These are phyloP conservation scores for Julus scandinavius DNA, from an alignment of 2,888 invertebrate genomes.

Conservation along the genomic window DNA sequence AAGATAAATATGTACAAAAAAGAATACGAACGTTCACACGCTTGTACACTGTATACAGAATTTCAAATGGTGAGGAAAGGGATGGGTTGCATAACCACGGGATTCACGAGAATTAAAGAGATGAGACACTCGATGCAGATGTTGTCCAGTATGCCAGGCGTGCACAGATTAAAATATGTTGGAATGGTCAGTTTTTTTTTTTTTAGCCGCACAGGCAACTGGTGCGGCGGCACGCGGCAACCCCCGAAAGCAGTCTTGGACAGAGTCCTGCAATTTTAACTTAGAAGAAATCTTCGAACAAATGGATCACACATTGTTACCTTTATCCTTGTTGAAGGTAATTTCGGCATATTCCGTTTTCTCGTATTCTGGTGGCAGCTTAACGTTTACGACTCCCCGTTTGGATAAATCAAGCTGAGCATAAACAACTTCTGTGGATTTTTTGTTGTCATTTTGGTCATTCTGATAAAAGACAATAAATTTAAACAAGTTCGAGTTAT, in stretches of 20 bases:
- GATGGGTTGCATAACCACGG: not conserved
- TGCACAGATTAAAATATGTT: not conserved
- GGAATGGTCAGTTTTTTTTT: constrained; percentile 1
- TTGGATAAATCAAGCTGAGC: constrained; percentile 55
- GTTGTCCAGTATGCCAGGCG: not conserved
- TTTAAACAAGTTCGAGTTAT: not conserved
- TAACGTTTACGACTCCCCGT: constrained; percentile 5
- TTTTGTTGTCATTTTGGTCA: constrained; percentile 55
- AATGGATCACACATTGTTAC: constrained; percentile 48
- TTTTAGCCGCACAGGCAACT: not conserved
- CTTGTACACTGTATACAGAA: constrained; percentile 15
- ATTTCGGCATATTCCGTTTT: constrained; percentile 56
- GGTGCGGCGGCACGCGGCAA: not conserved
- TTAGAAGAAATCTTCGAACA: constrained; percentile 35
- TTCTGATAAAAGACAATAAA: constrained; percentile 46
- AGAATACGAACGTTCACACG: constrained; percentile 27
- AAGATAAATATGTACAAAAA: constrained; percentile 45
- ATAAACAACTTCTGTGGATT: constrained; percentile 55
- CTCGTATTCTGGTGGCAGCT: constrained; percentile 50
- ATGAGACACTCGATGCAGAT: not conserved
- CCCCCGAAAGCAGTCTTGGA: constrained; percentile 10
- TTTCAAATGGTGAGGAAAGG: constrained; percentile 12
- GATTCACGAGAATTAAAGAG: constrained; percentile 19
- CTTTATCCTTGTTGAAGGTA: constrained; percentile 51
- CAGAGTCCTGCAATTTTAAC: constrained; percentile 23